Evolutionary conservation across 2,113 vertebrate genomes (phyloP).

Genomic region (Leucoraja erinaceus): DNA sequence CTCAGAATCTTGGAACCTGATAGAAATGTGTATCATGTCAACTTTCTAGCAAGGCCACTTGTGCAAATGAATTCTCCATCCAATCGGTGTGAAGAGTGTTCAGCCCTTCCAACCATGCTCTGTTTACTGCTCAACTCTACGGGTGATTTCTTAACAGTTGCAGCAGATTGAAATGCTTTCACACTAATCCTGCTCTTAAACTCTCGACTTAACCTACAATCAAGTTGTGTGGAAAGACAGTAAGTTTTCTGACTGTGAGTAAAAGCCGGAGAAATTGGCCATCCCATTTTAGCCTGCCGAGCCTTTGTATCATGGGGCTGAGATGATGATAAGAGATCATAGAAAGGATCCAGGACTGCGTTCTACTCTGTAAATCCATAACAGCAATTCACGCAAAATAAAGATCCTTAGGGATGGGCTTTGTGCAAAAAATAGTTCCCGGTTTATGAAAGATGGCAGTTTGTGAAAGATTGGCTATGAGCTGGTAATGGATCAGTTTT

Average conservation of each 20-base stretch:
- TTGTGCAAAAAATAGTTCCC: not conserved
- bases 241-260: not conserved
- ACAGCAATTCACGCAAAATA: not conserved
- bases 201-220: not conserved
- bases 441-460: not conserved
- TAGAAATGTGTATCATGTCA: not conserved
- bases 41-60: not conserved
- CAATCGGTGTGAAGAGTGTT: not conserved
- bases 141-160: conserved; percentile 13
- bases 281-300: not conserved
- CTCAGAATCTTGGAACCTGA: not conserved
- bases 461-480: not conserved
- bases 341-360: not conserved
- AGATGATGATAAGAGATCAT: not conserved
- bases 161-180: not conserved
- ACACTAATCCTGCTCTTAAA: conserved; percentile 11
- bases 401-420: not conserved
- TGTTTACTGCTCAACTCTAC: not conserved
- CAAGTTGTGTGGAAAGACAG: not conserved
- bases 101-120: not conserved
- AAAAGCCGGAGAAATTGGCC: not conserved
- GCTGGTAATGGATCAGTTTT: not conserved
- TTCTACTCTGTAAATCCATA: not conserved
- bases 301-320: not conserved
- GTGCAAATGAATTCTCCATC: not conserved